Conservation (phyloP, 2,888 invertebrate species). For the Caenorhabditis sp. region DNA sequence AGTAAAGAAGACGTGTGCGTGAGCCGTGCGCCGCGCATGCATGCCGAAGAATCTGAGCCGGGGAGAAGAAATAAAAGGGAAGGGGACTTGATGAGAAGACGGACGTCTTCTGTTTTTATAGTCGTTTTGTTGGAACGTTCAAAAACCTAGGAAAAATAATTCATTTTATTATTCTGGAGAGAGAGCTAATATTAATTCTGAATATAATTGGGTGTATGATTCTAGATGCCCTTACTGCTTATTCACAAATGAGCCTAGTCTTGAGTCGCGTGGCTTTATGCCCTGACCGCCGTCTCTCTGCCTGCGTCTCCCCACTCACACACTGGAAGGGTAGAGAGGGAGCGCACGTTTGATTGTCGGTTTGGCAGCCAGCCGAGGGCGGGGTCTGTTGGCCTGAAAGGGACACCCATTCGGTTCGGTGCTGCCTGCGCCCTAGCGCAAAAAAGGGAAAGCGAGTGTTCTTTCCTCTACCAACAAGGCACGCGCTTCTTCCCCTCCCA, state of each 20-base stretch:
- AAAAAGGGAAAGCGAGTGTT: constrained; percentile 53
- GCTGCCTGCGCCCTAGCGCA: constrained; percentile 57
- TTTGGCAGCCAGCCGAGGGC: constrained; percentile 15
- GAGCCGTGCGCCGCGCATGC: not conserved
- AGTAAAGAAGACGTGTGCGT: not conserved
- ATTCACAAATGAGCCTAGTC: not conserved
- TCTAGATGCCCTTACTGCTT: not conserved
- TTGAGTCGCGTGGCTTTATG: not conserved
- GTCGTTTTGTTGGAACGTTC: too few species aligned
- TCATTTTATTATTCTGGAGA: too few species aligned
- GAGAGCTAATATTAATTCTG: too few species aligned
- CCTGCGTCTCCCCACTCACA: constrained; percentile 50
- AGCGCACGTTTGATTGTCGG: constrained; percentile 22
- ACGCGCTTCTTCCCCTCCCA: too few species aligned
- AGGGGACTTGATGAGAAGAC: constrained; percentile 2
- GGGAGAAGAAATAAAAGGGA: too few species aligned
- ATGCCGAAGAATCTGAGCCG: not conserved
- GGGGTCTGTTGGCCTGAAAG: constrained; percentile 32
- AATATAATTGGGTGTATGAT: too few species aligned
- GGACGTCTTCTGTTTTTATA: not conserved
- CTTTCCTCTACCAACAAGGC: too few species aligned
- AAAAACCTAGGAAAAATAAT: too few species aligned
- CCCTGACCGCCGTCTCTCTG: constrained; percentile 28
- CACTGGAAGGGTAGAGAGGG: too few species aligned
- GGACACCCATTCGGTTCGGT: constrained; percentile 41